phyloP scores from a whole-genome alignment of 2,797 vertebrate genomes.

The Otolemur crassicaudatus region DNA sequence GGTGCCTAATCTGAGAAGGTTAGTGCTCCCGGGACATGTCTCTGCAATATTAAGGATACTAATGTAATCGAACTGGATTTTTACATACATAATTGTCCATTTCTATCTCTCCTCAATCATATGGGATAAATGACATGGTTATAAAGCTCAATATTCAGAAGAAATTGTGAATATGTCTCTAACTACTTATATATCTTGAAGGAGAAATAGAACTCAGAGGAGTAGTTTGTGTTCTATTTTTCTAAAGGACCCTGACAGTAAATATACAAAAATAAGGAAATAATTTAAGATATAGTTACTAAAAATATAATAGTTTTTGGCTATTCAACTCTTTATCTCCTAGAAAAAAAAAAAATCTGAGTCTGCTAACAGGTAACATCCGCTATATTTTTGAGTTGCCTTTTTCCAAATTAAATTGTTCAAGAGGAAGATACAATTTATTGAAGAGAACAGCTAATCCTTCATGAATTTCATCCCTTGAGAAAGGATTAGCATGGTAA shows the following conservation, averaged over 20 bases:
- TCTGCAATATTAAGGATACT: not conserved
- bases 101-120: not conserved
- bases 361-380: not conserved
- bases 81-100: not conserved
- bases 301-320: not conserved
- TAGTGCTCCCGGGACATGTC: no score
- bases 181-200: not conserved
- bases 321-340: not conserved
- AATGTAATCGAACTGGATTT: not conserved
- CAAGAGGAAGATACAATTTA: not conserved
- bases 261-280: constrained; percentile 24
- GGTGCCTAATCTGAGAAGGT: not conserved
- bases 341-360: not conserved
- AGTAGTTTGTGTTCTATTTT: not conserved
- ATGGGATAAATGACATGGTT: not conserved
- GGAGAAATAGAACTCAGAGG: not conserved
- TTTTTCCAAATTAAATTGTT: constrained; percentile 39
- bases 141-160: not conserved
- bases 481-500: not conserved
- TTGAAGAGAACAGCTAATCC: constrained; percentile 37
- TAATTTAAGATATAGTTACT: not conserved
- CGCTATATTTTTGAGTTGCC: not conserved
- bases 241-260: not conserved
- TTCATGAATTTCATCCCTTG: not conserved
- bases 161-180: not conserved